Conservation (phyloP, 2,888 invertebrate genomes). For the Dicroscelio sp. region DNA sequence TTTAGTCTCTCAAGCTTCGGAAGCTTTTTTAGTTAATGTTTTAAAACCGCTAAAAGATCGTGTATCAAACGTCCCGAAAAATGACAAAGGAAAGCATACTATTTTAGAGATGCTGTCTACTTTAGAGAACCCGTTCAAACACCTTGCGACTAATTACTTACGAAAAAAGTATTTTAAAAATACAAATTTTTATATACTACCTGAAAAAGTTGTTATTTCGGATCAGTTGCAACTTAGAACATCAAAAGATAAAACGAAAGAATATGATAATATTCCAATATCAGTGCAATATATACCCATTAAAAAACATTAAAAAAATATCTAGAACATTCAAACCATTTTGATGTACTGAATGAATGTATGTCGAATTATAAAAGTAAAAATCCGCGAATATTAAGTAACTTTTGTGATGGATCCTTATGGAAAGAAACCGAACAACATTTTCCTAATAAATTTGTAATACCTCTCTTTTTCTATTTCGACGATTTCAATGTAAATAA, state of each 20-base stretch:
- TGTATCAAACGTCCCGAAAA: not conserved
- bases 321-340: not conserved
- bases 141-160: no score
- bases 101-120: no score
- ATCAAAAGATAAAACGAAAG: not conserved
- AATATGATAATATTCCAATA: not conserved
- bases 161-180: no score
- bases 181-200: no score
- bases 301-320: not conserved
- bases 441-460: slow-evolving; percentile 52
- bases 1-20: not conserved
- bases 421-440: slow-evolving; percentile 41
- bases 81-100: not conserved
- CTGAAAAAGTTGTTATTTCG: no score
- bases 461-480: slow-evolving; percentile 51
- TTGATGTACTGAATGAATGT: not conserved
- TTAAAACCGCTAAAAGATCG: not conserved
- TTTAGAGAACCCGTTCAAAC: no score
- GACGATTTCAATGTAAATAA: slow-evolving; percentile 64
- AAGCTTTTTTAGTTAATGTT: not conserved
- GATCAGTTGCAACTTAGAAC: no score
- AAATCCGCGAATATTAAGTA: not conserved
- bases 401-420: slow-evolving; percentile 48
- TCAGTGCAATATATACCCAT: not conserved
- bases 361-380: not conserved